Conservation (phyloP, 2,113 vertebrate species). For the Rostratula benghalensis region DNA sequence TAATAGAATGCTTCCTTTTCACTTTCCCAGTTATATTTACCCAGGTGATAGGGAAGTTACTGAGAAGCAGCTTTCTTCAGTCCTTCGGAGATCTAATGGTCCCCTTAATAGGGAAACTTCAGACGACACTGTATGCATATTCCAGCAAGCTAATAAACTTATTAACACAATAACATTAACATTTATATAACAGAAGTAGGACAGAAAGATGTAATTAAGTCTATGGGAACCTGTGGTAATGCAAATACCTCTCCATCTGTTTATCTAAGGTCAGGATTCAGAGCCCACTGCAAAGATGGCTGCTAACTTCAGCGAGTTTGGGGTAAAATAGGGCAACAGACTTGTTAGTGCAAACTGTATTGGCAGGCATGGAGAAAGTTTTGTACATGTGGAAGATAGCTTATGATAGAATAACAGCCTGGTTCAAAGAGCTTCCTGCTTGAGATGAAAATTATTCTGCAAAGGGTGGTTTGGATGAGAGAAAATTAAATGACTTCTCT, state of each 20-base stretch:
- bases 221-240: not conserved
- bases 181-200: not conserved
- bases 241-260: not conserved
- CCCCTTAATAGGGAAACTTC: not conserved
- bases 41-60: not conserved
- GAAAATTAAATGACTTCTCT: slow-evolving; percentile 3
- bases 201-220: not conserved
- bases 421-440: slow-evolving; percentile 11
- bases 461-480: not conserved
- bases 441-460: slow-evolving; percentile 18
- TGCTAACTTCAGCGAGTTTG: not conserved
- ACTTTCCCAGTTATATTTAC: not conserved
- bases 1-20: not conserved
- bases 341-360: not conserved
- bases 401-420: not conserved
- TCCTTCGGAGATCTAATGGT: not conserved
- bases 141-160: not conserved
- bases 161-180: not conserved
- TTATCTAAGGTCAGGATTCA: not conserved
- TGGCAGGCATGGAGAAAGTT: not conserved
- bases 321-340: not conserved
- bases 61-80: not conserved
- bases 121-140: not conserved
- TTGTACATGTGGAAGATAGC: not conserved
- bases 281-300: not conserved